Percentiles rank a stretch among this genome's conserved stretches.
Evolutionary conservation across 2,113 vertebrate genomes (phyloP).

Genomic region (Ginglymostoma cirratum): DNA sequence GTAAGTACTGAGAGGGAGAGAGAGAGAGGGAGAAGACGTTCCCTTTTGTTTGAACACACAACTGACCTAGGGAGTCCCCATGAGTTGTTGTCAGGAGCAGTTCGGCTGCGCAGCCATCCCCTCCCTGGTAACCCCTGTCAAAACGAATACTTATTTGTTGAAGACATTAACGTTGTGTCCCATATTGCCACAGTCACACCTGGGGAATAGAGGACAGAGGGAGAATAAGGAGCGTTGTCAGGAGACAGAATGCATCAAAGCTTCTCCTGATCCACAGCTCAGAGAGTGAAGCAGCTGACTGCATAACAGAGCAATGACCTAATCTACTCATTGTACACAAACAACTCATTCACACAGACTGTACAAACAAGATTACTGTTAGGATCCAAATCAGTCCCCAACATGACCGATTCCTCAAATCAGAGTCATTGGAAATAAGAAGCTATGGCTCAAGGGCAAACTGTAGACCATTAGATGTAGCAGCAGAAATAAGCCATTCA

Average conservation of each 20-base stretch:
- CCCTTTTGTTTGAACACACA: too few species aligned
- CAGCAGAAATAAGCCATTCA: too few species aligned
- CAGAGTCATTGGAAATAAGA: too few species aligned
- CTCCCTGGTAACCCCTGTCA: too few species aligned
- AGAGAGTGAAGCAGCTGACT: not conserved
- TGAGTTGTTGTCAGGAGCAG: too few species aligned
- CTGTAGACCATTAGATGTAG: too few species aligned
- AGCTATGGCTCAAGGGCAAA: too few species aligned
- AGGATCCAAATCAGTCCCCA: not conserved
- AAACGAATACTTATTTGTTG: not conserved
- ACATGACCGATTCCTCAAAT: not conserved
- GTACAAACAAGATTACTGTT: not conserved
- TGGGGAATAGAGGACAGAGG: not conserved
- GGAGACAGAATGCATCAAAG: not conserved
- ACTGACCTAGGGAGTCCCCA: too few species aligned
- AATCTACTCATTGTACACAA: not conserved
- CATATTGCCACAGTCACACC: not conserved
- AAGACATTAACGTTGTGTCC: not conserved
- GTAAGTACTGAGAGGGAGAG: too few species aligned
- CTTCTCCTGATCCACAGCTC: not conserved
- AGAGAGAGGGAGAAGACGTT: too few species aligned
- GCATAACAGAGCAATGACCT: not conserved
- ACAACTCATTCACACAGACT: not conserved
- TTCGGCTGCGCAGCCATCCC: too few species aligned
- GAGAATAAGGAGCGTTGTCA: not conserved